phyloP scores from a whole-genome alignment of 2,888 invertebrate species.

The Salpingus planirostris region DNA sequence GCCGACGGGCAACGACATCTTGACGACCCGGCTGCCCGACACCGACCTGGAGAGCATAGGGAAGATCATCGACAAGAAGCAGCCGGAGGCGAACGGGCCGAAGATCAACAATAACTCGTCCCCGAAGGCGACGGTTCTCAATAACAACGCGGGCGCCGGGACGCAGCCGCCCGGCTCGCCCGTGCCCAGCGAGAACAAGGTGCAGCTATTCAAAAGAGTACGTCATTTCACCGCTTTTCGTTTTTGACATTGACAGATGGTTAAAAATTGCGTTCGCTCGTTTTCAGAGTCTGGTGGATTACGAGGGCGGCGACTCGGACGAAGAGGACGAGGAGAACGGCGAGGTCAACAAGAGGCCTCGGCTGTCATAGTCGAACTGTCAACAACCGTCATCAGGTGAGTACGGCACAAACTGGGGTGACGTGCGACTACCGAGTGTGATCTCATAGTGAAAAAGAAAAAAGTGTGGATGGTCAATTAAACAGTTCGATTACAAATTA shows the following conservation, averaged over 20 bases:
- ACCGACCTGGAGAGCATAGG: slow-evolving; percentile 53
- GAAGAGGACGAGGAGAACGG: slow-evolving; percentile 76
- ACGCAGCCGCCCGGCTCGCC: slow-evolving; percentile 39
- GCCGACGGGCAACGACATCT: slow-evolving; percentile 45
- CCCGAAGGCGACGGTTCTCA: slow-evolving; percentile 39
- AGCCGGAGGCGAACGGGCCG: slow-evolving; percentile 35
- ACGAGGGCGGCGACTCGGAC: slow-evolving; percentile 95
- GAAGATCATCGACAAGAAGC: slow-evolving; percentile 36
- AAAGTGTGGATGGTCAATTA: slow-evolving; percentile 31
- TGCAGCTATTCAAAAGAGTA: slow-evolving; percentile 46
- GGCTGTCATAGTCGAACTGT: slow-evolving; percentile 58
- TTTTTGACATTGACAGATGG: background rate
- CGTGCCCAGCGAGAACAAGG: slow-evolving; percentile 38
- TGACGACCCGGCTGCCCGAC: slow-evolving; percentile 50
- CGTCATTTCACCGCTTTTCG: slow-evolving; percentile 13
- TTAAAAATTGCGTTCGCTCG: too few species aligned
- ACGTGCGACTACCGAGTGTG: slow-evolving; percentile 34
- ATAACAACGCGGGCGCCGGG: slow-evolving; percentile 39
- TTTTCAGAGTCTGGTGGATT: slow-evolving; percentile 93
- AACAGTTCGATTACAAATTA: too few species aligned
- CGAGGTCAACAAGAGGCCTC: slow-evolving; percentile 56
- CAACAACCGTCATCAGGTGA: slow-evolving; percentile 22
- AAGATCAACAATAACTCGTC: slow-evolving; percentile 35
- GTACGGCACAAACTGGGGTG: slow-evolving; percentile 31
- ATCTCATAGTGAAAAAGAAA: slow-evolving; percentile 36